Evolutionary conservation across 2,113 vertebrate genomes (phyloP), one percentile per base, ranked within the genome.

Genomic region (Phasianus colchicus): DNA sequence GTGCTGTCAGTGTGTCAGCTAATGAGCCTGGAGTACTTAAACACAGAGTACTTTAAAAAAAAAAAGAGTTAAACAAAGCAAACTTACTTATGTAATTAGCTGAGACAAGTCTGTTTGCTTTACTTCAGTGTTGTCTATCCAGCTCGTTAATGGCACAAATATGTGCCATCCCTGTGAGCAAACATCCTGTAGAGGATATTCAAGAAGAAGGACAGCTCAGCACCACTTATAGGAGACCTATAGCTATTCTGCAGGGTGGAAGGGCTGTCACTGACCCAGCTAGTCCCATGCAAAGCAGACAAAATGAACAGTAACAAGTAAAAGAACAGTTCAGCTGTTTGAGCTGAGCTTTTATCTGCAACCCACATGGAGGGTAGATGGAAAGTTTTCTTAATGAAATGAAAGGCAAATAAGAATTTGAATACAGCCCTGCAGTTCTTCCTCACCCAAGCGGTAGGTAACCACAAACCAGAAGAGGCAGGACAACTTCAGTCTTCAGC

Each of bases 401-500:
- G 58, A 88, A 83, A 90, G 71, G 58, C 63, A 94, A 83, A 86
- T 83, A 78, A 67, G 54, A 19, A 27, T 75, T 88, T 88, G 63
- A 83, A 66, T 71, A 43, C 38, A 88, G 20, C 30, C 52, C 64
- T 64, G 47, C n/a, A n/a, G 77, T 32, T 67, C 20, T 83, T 92
- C 64, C 52, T 71, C 47, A n/a, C 36, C 36, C 63, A 36, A 66
- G 24, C 45, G 21, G 21, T 47, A 42, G 69, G 87, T 81, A 82
- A 88, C 72, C 61, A 90, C 78, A 76, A 86, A 30, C 0, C 17
- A 72, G 57, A 61, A 63, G 24, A 63, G 42, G 16, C 42, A 48
- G 58, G 22, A 36, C 52, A 61, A 21, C n/a, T 83, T 76, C 52
- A 71, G 42, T 27, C 71, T 78, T 69, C 76, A 82, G 54, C 61